Evolutionary conservation across 1,140 invertebrate species (phyloP), one percentile per base, ranked within the genome.

Genomic region (Aphaenogaster floridana): DNA sequence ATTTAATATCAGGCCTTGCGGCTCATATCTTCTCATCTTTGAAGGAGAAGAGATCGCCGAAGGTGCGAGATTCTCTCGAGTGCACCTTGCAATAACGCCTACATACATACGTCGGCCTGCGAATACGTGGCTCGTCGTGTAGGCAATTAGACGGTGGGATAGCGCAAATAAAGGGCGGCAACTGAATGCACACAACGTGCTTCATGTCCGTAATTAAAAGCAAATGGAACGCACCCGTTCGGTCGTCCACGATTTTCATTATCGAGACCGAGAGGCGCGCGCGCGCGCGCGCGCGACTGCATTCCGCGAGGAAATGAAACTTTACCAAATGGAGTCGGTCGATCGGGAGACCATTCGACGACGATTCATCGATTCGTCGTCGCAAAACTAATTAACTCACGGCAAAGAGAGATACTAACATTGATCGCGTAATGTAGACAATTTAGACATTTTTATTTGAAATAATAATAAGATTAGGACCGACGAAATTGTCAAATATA

Each of bases 61-160:
- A 66, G 88, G 64, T 76, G 88, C 87, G 59, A 89, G 36, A 69
- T 34, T 59, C 87, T 57, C 59, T 28, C 42, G 45, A 79, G 77
- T 42, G 68, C 84, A 69, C 50, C 66, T 74, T 66, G 76, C 71
- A 86, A 71, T 50, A 83, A 81, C 90, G 86, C 89, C 89, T 61
- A 90, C 89, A 69, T 83, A 86, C 74, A 21, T 13, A 66, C 36
- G 64, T 79, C 88, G 85, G 61, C 5, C 13, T n/a, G 48, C 64
- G 48, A 54, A 34, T 88, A 74, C 52, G 79, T 77, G 74, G 34
- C 28, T 66, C 84, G 74, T 64, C 86, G 88, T 86, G 89, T 84
- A 90, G 71, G 88, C 86, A 90, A 90, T 90, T 90, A 90, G 89
- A 90, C 89, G 69, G 61, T 76, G 72, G 83, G 66, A 76, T 88